Evolutionary conservation across 2,888 invertebrate genomes (phyloP).

Genomic region (Hydrotaea cyrtoneurina): DNA sequence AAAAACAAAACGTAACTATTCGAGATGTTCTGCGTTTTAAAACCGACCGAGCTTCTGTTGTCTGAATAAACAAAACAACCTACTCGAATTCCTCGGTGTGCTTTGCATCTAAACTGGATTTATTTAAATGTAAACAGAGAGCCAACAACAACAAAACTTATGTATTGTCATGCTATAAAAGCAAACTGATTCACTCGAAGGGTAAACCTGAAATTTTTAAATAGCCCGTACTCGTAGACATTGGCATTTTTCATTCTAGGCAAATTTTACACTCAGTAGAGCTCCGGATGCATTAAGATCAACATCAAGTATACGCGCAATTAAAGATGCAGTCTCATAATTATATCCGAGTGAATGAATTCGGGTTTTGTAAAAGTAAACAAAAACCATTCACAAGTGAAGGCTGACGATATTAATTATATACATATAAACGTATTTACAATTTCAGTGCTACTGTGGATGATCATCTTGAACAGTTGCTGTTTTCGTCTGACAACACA

Average conservation of each 20-base stretch:
- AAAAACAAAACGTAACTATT: no score
- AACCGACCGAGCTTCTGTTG: no score
- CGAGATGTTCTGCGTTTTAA: no score
- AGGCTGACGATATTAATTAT: neutral
- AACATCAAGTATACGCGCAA: neutral
- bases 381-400: neutral
- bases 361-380: neutral
- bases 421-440: neutral
- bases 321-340: neutral
- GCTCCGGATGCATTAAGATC: neutral
- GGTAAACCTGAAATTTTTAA: neutral
- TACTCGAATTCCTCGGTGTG: no score
- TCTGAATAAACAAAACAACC: no score
- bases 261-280: neutral
- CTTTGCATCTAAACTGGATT: no score
- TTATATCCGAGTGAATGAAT: neutral
- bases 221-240: neutral
- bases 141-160: no score
- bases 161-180: neutral
- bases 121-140: no score
- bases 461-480: neutral
- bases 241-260: neutral
- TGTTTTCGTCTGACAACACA: conserved; percentile 12
- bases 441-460: neutral
- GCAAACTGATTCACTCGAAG: neutral